These are phyloP conservation scores for Acanthopleura granulata DNA, from an alignment of 2,888 invertebrate genomes.

Conservation along the genomic window DNA sequence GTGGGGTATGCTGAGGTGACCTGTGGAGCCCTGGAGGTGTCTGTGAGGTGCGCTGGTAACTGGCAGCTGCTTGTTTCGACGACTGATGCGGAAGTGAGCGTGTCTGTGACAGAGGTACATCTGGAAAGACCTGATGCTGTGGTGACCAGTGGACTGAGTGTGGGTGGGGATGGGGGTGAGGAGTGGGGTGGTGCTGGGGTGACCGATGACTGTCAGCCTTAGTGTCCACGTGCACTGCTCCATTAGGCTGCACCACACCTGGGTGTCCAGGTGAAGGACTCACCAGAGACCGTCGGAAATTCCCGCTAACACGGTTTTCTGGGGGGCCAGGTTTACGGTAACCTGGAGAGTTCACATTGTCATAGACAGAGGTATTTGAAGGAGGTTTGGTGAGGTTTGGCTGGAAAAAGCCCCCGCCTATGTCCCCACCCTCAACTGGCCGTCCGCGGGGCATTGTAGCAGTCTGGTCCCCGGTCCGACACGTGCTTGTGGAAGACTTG, in stretches of 20 bases:
- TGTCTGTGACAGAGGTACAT: background rate
- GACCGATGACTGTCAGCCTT: background rate
- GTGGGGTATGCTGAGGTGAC: background rate
- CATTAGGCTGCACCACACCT: background rate
- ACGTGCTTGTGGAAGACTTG: conserved; percentile 3
- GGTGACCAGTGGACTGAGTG: conserved; percentile 11
- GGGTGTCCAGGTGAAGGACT: background rate
- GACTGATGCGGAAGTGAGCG: conserved; percentile 1
- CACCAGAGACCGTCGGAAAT: background rate
- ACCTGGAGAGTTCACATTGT: conserved; percentile 24
- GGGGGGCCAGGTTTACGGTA: background rate
- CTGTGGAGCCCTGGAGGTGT: background rate
- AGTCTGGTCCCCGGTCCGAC: conserved; percentile 17
- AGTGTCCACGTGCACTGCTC: background rate
- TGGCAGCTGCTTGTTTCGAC: background rate
- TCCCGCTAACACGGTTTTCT: conserved; percentile 12
- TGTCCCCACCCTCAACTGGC: conserved; percentile 38
- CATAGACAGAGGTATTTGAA: conserved; percentile 47
- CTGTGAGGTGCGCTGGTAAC: conserved; percentile 4
- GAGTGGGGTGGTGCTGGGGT: background rate
- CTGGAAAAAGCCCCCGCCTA: conserved; percentile 27
- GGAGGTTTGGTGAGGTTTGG: conserved; percentile 48
- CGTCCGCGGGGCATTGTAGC: conserved; percentile 51
- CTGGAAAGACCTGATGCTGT: conserved; percentile 6
- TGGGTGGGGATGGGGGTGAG: background rate